Evolutionary conservation across 2,888 invertebrate genomes (phyloP), one percentile per base, ranked within the genome.

Genomic region (Agonopterix arenella): DNA sequence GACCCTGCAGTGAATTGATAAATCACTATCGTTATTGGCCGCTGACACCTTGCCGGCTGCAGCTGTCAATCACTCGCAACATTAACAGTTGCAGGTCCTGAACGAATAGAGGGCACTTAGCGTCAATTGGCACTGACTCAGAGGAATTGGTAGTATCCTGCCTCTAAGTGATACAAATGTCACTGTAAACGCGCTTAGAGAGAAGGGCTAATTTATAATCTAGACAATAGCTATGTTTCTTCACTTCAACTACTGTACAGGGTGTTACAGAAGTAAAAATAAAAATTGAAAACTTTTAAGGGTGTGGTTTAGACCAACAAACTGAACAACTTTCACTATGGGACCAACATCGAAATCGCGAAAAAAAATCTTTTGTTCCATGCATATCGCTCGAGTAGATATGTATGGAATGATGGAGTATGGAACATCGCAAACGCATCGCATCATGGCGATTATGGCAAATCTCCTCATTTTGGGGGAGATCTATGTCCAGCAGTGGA

Each of bases 101-200:
- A 41, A 11, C n/a, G 41, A 40, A 9, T 9, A 40, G 40, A 40
- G n/a, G 40, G 10, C 9, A 40, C 67, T 69, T 73, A 61, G 64
- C 67, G 70, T 59, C 76, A 82, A 81, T 81, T 80, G 77, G 64
- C 68, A 65, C 70, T 70, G 74, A 72, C 72, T 70, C 66, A 70
- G 72, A 76, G 71, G 68, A 75, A 83, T 81, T 77, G 78, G 66
- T 71, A 70, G 79, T 76, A 77, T 84, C 82, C 81, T 80, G 76
- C 61, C 72, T 61, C 70, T 69, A 70, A 79, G 76, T 74, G 77
- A 73, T 74, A 78, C 77, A 76, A 78, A 76, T 70, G 77, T 69
- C 73, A 64, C 64, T 59, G 62, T 77, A 80, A 43, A 78, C 74
- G 74, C 67, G 68, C 60, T 64, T 61, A 64, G 57, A 59, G 66